A percentile compares a stretch with the other conserved stretches of the same genome.
Conservation (phyloP, 1,140 invertebrate genomes). For the Pseudomyrmex pallidus region DNA sequence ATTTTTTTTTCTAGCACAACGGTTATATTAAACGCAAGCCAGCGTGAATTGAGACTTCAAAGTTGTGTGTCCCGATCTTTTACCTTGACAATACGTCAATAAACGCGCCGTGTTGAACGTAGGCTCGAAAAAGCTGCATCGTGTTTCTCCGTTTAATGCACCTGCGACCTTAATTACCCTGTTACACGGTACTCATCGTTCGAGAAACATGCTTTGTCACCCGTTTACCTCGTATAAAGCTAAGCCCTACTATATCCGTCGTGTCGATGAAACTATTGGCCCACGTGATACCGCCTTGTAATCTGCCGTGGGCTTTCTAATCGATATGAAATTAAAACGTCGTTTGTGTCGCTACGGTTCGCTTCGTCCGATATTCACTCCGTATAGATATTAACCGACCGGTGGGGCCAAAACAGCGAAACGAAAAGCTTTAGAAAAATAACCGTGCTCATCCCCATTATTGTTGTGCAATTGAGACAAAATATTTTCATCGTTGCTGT, state of each 20-base stretch:
- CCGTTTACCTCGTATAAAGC: conserved; percentile 63
- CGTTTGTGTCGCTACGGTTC: conserved; percentile 50
- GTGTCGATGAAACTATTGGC: conserved; percentile 66
- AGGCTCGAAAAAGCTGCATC: conserved; percentile 61
- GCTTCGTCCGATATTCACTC: conserved; percentile 46
- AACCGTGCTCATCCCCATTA: background rate
- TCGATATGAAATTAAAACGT: conserved; percentile 68
- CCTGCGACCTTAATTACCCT: conserved; percentile 65
- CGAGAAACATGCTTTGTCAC: conserved; percentile 64
- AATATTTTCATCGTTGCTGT: background rate
- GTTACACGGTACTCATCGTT: conserved; percentile 65
- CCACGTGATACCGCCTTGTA: conserved; percentile 61
- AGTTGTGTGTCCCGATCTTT: conserved; percentile 50
- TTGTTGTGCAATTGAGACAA: background rate
- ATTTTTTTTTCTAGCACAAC: conserved; percentile 22
- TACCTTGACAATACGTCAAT: conserved; percentile 60
- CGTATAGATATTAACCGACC: conserved; percentile 31
- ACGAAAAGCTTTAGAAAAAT: conserved; percentile 33
- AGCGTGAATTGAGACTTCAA: conserved; percentile 54
- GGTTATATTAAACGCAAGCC: conserved; percentile 43
- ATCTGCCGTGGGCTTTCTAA: conserved; percentile 59
- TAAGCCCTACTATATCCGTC: conserved; percentile 62
- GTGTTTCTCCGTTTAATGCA: conserved; percentile 64
- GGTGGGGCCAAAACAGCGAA: conserved; percentile 14
- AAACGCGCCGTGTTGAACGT: conserved; percentile 41